Conservation (phyloP, 2,888 invertebrate species). For the Vanessa cardui region DNA sequence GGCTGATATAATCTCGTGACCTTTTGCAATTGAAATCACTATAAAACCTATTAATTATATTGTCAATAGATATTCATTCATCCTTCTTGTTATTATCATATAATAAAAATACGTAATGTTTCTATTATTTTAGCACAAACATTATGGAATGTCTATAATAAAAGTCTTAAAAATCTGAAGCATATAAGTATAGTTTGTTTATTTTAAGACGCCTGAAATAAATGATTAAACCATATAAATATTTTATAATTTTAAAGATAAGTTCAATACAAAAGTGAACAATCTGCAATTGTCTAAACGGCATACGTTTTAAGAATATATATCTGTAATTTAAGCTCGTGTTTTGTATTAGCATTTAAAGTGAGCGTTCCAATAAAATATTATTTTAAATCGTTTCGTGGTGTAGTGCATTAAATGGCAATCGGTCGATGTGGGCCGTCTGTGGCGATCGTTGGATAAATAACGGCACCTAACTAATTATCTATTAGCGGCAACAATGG, state of each 20-base stretch:
- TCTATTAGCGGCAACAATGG: conserved; percentile 78
- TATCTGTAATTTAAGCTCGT: conserved; percentile 4
- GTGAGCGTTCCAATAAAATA: conserved; percentile 14
- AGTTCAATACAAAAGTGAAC: not conserved
- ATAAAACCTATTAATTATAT: no score
- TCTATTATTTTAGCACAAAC: no score
- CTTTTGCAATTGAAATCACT: no score
- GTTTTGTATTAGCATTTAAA: conserved; percentile 2
- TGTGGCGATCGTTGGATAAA: conserved; percentile 60
- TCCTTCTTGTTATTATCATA: no score
- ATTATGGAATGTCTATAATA: no score
- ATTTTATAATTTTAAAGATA: conserved; percentile 6
- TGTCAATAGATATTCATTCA: no score
- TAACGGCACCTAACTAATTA: conserved; percentile 80
- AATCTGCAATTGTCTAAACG: conserved; percentile 4
- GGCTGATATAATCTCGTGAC: no score
- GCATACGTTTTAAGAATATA: conserved; percentile 10
- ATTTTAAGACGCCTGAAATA: not conserved
- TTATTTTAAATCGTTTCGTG: conserved; percentile 36
- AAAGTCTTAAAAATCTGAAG: no score
- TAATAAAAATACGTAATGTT: no score
- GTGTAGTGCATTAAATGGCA: conserved; percentile 54
- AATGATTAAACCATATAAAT: not conserved
- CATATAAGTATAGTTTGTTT: not conserved
- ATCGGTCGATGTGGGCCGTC: conserved; percentile 61